phyloP scores from a whole-genome alignment of 2,113 vertebrate species.

The Nothoprocta perdicaria region DNA sequence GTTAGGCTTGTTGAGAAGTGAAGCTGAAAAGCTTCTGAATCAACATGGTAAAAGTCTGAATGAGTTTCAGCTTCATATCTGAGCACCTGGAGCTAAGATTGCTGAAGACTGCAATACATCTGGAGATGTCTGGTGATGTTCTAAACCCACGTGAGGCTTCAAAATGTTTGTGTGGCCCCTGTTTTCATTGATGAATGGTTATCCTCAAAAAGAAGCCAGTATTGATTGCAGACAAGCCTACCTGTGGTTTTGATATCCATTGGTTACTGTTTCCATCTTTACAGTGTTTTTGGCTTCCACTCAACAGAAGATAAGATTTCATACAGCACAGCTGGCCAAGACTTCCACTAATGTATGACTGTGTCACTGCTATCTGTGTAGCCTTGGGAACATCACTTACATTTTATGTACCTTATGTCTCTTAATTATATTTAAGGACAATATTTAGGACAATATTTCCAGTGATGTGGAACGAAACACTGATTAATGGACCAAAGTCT shows the following conservation, averaged over 20 bases:
- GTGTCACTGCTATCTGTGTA: background rate
- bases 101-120: background rate
- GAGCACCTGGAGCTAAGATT: background rate
- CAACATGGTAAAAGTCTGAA: background rate
- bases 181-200: background rate
- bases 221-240: background rate
- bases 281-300: background rate
- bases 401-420: background rate
- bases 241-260: background rate
- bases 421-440: background rate
- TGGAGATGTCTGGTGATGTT: background rate
- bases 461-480: background rate
- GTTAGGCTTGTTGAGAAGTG: background rate
- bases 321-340: background rate
- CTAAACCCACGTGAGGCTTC: background rate
- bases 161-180: background rate
- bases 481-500: background rate
- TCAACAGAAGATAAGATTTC: background rate
- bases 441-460: background rate
- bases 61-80: background rate
- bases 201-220: background rate
- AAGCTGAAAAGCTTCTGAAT: background rate
- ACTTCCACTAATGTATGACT: background rate
- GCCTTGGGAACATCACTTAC: background rate
- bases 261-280: background rate